Conservation (phyloP, 2,113 vertebrate species). For the Gallinago paraguaiae region DNA sequence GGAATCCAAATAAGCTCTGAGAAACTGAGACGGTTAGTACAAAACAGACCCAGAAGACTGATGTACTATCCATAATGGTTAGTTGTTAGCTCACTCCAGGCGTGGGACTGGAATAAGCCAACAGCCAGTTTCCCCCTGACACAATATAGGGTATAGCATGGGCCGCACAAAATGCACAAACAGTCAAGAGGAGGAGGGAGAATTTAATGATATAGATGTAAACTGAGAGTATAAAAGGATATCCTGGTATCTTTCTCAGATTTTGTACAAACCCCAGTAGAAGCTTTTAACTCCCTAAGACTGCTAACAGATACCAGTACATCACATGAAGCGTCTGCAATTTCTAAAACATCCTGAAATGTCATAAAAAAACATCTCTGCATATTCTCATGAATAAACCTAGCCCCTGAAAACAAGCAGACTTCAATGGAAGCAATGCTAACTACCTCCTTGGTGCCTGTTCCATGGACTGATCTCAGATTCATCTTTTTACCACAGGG, state of each 20-base stretch:
- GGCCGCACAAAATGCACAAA: not conserved
- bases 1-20: not conserved
- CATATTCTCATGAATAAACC: not conserved
- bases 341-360: not conserved
- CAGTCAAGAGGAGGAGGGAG: not conserved
- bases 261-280: not conserved
- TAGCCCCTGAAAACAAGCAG: not conserved
- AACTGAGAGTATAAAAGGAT: not conserved
- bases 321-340: not conserved
- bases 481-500: not conserved
- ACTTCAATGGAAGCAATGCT: not conserved
- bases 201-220: not conserved
- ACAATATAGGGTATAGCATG: rapidly evolving
- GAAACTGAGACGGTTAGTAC: not conserved
- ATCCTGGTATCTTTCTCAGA: not conserved
- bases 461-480: not conserved
- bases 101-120: not conserved
- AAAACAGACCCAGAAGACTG: not conserved
- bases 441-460: not conserved
- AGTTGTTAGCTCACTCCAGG: not conserved
- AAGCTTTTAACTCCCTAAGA: not conserved
- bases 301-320: not conserved
- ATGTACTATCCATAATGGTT: not conserved
- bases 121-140: not conserved
- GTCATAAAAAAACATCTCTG: not conserved